A percentile compares a stretch with the other conserved stretches of the same genome.
These are phyloP conservation scores for Heteromurus nitidus DNA, from an alignment of 2,888 invertebrate genomes.

Conservation along the genomic window DNA sequence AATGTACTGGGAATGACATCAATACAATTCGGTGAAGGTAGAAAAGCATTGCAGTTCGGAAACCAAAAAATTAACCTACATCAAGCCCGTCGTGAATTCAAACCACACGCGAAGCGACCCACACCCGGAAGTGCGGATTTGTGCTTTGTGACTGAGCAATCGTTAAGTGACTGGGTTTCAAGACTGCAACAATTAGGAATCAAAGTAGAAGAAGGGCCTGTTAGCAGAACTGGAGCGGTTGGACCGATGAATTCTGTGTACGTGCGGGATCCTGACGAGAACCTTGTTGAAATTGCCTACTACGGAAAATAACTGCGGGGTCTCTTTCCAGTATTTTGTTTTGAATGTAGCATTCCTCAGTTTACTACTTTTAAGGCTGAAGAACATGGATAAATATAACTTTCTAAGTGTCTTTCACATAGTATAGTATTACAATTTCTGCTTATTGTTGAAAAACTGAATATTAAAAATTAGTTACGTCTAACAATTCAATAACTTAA, in stretches of 20 bases:
- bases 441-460: too few species aligned
- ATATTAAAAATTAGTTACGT: too few species aligned
- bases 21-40: slow-evolving; percentile 48
- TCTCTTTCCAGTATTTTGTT: too few species aligned
- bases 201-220: slow-evolving; percentile 65
- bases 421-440: too few species aligned
- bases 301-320: slow-evolving; percentile 34
- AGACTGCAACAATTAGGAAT: slow-evolving; percentile 32
- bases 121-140: slow-evolving; percentile 64
- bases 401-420: too few species aligned
- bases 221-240: slow-evolving; percentile 61
- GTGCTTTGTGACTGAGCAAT: slow-evolving; percentile 55
- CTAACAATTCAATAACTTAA: too few species aligned
- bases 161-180: slow-evolving; percentile 52
- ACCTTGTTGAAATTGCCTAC: slow-evolving; percentile 65
- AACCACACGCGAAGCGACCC: slow-evolving; percentile 59
- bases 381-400: too few species aligned
- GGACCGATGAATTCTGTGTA: slow-evolving; percentile 67
- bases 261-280: slow-evolving; percentile 65
- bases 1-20: slow-evolving; percentile 54
- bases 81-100: slow-evolving; percentile 54
- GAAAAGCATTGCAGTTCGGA: slow-evolving; percentile 63
- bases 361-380: too few species aligned
- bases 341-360: too few species aligned
- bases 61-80: slow-evolving; percentile 65